Percentiles rank a stretch among this genome's conserved stretches.
phyloP scores from a whole-genome alignment of 2,797 vertebrate genomes.

The Agapornis canus region DNA sequence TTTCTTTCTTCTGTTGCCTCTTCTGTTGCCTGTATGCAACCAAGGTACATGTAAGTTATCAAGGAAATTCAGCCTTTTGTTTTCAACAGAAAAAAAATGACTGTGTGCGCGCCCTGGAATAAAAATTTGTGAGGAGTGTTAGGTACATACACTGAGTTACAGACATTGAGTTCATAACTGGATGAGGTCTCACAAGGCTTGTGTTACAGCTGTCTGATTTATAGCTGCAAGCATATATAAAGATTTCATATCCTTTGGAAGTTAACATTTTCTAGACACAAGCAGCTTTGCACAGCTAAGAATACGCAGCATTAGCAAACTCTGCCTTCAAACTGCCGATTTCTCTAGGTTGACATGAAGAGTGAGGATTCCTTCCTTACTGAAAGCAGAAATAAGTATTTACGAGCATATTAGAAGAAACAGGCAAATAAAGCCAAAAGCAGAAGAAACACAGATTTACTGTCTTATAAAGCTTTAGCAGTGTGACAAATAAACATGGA shows the following conservation, averaged over 20 bases:
- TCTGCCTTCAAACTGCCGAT: neutral
- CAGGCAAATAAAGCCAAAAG: neutral
- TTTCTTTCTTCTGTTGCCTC: neutral
- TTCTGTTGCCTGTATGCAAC: neutral
- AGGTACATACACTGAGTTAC: neutral
- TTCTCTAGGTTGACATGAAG: neutral
- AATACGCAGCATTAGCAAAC: rapidly evolving
- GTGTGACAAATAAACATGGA: neutral
- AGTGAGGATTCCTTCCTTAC: neutral
- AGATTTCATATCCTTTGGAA: neutral
- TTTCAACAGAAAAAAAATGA: neutral
- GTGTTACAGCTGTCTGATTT: neutral
- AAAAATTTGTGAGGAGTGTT: neutral
- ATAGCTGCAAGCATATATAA: neutral
- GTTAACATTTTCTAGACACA: neutral
- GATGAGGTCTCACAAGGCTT: neutral
- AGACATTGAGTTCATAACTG: neutral
- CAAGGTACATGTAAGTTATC: neutral
- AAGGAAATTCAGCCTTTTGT: neutral
- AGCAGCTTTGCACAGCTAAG: neutral
- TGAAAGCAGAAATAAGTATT: neutral
- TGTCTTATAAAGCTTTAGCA: neutral
- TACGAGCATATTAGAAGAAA: neutral
- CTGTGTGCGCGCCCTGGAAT: neutral
- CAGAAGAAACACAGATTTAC: neutral